These are phyloP conservation scores for Scartelaos histophorus DNA, from an alignment of 2,113 vertebrate species.

Conservation along the genomic window DNA sequence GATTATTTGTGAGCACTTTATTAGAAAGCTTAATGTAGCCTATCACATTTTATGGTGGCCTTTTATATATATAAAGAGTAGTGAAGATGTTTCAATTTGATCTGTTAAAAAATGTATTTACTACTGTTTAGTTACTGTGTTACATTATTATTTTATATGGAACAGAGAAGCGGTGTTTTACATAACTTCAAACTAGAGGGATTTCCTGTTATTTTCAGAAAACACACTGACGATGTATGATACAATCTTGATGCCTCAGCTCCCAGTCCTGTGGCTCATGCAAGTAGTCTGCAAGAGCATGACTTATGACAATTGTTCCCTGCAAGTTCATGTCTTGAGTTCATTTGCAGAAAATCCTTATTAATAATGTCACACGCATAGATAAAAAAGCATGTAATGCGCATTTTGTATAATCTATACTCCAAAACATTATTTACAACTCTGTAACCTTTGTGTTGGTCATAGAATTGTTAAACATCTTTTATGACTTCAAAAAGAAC, in stretches of 20 bases:
- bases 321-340: not conserved
- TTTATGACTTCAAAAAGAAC: not conserved
- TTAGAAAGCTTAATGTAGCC: no score
- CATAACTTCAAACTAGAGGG: constrained; percentile 19
- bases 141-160: not conserved
- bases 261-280: not conserved
- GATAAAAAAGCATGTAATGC: not conserved
- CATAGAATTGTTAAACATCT: no score
- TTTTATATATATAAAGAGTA: no score
- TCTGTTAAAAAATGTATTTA: no score
- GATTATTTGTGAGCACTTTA: not conserved
- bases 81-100: no score
- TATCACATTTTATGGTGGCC: no score
- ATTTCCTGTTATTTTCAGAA: constrained; percentile 67
- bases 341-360: not conserved
- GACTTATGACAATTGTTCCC: not conserved
- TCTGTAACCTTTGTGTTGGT: no score
- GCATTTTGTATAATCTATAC: no score
- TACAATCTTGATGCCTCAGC: constrained; percentile 47
- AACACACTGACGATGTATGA: constrained; percentile 49
- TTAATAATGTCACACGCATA: not conserved
- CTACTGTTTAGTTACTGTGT: no score
- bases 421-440: no score
- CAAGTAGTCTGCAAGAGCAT: not conserved
- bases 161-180: constrained; percentile 18